These are phyloP conservation scores for Gyrodactylus salaris DNA, from an alignment of 1,140 invertebrate species.

Conservation along the genomic window DNA sequence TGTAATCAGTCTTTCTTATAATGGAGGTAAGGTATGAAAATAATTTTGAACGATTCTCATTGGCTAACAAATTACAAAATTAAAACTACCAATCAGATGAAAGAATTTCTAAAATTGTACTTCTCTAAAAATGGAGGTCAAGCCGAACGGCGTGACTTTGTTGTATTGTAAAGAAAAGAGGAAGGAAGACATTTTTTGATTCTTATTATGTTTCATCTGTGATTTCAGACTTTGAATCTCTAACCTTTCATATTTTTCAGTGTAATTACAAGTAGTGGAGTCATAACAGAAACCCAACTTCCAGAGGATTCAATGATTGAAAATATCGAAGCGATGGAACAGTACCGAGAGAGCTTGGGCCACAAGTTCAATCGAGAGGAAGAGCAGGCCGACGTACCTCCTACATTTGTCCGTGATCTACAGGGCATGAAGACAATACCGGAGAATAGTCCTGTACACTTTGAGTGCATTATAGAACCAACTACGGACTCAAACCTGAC, in stretches of 20 bases:
- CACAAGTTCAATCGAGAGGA: background rate
- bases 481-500: background rate
- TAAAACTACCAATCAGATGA: too few species aligned
- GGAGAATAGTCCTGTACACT: background rate
- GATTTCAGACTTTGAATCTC: background rate
- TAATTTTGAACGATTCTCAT: too few species aligned
- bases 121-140: too few species aligned
- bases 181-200: too few species aligned
- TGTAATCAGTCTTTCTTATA: too few species aligned
- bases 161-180: too few species aligned
- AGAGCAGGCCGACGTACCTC: background rate
- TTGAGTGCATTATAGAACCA: conserved; percentile 3
- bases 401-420: background rate
- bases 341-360: background rate
- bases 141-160: too few species aligned
- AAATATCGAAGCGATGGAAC: background rate
- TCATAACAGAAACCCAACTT: conserved; percentile 3
- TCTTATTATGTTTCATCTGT: too few species aligned
- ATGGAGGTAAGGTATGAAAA: too few species aligned
- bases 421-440: background rate
- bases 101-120: too few species aligned
- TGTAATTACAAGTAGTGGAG: background rate
- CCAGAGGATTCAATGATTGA: conserved; percentile 1
- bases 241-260: background rate
- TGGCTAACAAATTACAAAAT: too few species aligned